Evolutionary conservation across 2,113 vertebrate genomes (phyloP).

Genomic region (Leuciscus idus): DNA sequence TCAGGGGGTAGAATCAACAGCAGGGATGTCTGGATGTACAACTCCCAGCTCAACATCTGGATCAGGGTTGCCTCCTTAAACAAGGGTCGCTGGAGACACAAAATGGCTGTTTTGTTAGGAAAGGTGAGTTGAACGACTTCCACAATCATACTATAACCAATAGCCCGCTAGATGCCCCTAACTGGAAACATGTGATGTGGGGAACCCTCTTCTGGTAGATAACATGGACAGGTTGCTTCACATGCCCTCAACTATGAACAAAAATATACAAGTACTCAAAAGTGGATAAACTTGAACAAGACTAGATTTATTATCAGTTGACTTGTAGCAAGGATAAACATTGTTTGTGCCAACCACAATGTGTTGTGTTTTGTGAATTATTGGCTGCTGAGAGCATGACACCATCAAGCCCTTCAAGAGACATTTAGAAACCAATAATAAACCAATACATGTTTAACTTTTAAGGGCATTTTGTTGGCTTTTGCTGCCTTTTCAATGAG

Average conservation of each 20-base stretch:
- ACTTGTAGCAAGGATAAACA: background rate
- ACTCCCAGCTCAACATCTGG: conserved; percentile 98
- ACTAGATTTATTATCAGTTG: background rate
- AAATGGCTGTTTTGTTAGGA: conserved; percentile 96
- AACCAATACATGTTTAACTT: background rate
- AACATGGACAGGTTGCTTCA: background rate
- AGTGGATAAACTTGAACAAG: too few relatives aligned
- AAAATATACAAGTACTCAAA: background rate
- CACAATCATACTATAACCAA: background rate
- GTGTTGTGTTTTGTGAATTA: background rate
- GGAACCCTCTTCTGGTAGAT: too few relatives aligned
- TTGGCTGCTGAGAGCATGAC: background rate
- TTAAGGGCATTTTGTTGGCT: background rate
- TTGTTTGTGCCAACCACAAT: background rate
- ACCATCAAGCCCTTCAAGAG: background rate
- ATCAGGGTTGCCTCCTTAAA: conserved; percentile 96
- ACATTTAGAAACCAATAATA: background rate
- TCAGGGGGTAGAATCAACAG: conserved; percentile 96
- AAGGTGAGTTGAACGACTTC: conserved; percentile 80
- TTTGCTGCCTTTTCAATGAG: background rate
- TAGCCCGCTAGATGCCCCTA: too few relatives aligned
- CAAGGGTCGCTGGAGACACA: conserved; percentile 99
- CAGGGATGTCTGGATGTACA: conserved; percentile 98
- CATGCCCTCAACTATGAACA: background rate
- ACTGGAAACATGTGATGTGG: too few relatives aligned